Percentiles rank a stretch among this genome's conserved stretches.
Conservation (phyloP, 2,888 invertebrate genomes). For the Amblyjoppa proteus region DNA sequence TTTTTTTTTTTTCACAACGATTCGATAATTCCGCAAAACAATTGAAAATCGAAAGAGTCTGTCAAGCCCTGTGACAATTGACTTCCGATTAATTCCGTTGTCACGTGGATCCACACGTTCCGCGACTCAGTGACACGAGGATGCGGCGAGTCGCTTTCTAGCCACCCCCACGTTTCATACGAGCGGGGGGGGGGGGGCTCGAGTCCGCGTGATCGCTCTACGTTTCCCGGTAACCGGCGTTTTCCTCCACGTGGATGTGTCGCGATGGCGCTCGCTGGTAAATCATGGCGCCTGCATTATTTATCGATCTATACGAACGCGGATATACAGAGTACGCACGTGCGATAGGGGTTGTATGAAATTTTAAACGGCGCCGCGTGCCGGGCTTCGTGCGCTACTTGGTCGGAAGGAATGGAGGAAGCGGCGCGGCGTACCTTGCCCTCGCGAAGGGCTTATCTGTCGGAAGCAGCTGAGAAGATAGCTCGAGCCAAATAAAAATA, state of each 20-base stretch:
- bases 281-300: constrained; percentile 44
- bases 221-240: neutral
- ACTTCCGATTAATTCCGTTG: neutral
- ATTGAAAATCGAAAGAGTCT: neutral
- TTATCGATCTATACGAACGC: constrained; percentile 22
- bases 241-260: constrained; percentile 20
- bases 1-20: no score
- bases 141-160: neutral
- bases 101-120: constrained; percentile 34
- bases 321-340: constrained; percentile 14
- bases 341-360: neutral
- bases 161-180: neutral
- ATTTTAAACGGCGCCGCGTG: constrained; percentile 1
- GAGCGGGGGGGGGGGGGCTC: neutral
- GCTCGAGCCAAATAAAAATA: neutral
- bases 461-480: neutral
- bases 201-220: constrained; percentile 19
- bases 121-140: constrained; percentile 12
- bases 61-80: neutral
- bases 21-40: no score
- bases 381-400: neutral
- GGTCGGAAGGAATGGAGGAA: neutral
- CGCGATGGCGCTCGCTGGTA: constrained; percentile 32
- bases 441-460: neutral
- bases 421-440: neutral